Evolutionary conservation across 1,140 invertebrate genomes (phyloP).

Genomic region (Drosophila rhopaloa): DNA sequence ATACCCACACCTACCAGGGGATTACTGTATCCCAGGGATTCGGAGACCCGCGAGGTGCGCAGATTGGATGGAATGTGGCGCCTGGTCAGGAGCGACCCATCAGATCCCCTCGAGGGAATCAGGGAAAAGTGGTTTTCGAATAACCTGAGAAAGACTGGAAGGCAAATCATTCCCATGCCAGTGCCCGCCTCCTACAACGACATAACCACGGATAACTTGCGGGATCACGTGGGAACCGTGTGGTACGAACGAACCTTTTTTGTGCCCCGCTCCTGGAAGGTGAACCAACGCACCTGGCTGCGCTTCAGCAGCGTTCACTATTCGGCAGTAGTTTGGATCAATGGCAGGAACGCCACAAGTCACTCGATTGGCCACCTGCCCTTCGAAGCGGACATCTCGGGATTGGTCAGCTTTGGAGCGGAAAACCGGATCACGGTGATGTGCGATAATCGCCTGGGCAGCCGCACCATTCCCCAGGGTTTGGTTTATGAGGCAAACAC

Average conservation of each 20-base stretch:
- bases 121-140: conserved; percentile 90
- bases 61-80: conserved; percentile 95
- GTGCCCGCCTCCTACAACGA: conserved; percentile 99
- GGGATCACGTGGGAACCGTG: conserved; percentile 97
- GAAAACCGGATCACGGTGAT: conserved; percentile 95
- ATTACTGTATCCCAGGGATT: conserved; percentile 92
- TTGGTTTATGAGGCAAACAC: conserved; percentile 86
- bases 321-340: conserved; percentile 94
- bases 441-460: conserved; percentile 95
- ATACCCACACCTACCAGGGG: conserved; percentile 83
- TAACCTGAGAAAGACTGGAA: conserved; percentile 19
- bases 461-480: conserved; percentile 93
- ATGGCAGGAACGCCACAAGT: conserved; percentile 90
- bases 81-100: conserved; percentile 88
- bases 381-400: conserved; percentile 93
- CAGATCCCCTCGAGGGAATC: conserved; percentile 89
- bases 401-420: conserved; percentile 87
- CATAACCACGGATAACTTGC: conserved; percentile 91
- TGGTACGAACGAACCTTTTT: conserved; percentile 95
- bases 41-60: conserved; percentile 91
- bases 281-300: conserved; percentile 90
- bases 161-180: conserved; percentile 91
- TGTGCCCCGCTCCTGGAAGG: conserved; percentile 89
- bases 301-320: conserved; percentile 96
- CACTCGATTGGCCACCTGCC: conserved; percentile 98